phyloP scores from a whole-genome alignment of 2,113 vertebrate genomes.

The Tricholaema leucomelas region DNA sequence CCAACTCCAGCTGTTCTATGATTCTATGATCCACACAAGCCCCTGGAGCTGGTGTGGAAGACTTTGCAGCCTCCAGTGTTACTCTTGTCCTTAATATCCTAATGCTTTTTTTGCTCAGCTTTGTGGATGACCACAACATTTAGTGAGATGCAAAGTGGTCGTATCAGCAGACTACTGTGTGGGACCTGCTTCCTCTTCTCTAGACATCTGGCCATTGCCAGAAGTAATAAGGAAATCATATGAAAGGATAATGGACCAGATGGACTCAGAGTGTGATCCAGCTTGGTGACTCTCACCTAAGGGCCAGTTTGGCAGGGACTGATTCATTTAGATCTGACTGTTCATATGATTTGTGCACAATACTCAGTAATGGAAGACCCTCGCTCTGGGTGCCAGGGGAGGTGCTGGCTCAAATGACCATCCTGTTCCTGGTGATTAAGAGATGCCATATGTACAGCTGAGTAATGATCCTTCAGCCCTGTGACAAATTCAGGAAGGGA shows the following conservation, averaged over 20 bases:
- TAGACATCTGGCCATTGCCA: slow-evolving; percentile 46
- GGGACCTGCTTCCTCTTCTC: slow-evolving; percentile 33
- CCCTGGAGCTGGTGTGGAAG: accelerated
- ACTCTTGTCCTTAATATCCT: not conserved
- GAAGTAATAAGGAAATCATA: slow-evolving; percentile 56
- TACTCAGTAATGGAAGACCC: slow-evolving; percentile 13
- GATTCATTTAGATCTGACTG: slow-evolving; percentile 48
- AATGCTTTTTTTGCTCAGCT: not conserved
- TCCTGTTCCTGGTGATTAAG: slow-evolving; percentile 33
- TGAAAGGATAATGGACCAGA: slow-evolving; percentile 56
- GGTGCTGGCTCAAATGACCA: slow-evolving; percentile 52
- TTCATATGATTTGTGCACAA: slow-evolving; percentile 27
- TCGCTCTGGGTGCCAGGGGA: slow-evolving; percentile 16
- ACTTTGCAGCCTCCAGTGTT: not conserved
- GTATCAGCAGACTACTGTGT: not conserved
- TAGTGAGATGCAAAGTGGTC: slow-evolving; percentile 30
- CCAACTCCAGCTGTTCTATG: too few relatives aligned
- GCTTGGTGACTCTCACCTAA: slow-evolving; percentile 42
- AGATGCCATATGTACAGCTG: slow-evolving; percentile 15
- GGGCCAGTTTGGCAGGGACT: slow-evolving; percentile 45
- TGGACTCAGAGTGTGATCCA: slow-evolving; percentile 52
- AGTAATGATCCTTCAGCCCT: not conserved
- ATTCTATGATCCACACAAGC: not conserved
- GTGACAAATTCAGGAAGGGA: slow-evolving; percentile 44
- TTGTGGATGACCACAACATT: not conserved